Conservation (phyloP, 2,797 vertebrate species). For the Anguilla pacifica region DNA sequence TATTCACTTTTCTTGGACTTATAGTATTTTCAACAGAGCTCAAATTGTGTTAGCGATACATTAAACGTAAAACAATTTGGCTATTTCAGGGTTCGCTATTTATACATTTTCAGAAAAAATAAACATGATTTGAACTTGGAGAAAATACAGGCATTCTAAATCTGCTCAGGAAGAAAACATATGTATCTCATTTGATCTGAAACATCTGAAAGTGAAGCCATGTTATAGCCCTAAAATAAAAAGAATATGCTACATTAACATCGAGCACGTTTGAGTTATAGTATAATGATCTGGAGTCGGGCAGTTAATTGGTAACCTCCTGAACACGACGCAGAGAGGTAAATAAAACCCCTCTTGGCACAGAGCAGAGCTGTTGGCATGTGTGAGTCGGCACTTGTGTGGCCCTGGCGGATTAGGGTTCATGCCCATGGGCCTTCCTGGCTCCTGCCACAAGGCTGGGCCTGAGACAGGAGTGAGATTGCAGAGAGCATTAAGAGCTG, state of each 20-base stretch:
- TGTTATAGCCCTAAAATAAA: not conserved
- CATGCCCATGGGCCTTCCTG: constrained; percentile 30
- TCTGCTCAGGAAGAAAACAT: not conserved
- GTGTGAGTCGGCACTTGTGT: not conserved
- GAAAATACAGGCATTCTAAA: not conserved
- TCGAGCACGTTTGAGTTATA: constrained; percentile 9
- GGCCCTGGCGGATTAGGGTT: constrained; percentile 13
- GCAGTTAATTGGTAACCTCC: constrained; percentile 8
- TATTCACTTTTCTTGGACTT: not conserved
- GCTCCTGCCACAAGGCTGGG: not conserved
- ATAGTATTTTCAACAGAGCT: not conserved
- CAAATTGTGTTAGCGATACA: not conserved
- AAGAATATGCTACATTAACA: not conserved
- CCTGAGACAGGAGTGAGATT: not conserved
- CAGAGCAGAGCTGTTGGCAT: not conserved
- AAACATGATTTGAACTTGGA: not conserved
- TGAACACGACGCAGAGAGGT: not conserved
- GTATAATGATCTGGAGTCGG: not conserved
- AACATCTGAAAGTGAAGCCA: not conserved
- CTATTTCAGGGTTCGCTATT: not conserved
- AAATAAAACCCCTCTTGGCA: not conserved
- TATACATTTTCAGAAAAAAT: not conserved
- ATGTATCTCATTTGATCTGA: not conserved
- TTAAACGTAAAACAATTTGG: not conserved
- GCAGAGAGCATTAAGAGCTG: constrained; percentile 34